Base-by-base conservation (phyloP, 1,140 invertebrate species). In the Elymnias hypermnestra region DNA sequence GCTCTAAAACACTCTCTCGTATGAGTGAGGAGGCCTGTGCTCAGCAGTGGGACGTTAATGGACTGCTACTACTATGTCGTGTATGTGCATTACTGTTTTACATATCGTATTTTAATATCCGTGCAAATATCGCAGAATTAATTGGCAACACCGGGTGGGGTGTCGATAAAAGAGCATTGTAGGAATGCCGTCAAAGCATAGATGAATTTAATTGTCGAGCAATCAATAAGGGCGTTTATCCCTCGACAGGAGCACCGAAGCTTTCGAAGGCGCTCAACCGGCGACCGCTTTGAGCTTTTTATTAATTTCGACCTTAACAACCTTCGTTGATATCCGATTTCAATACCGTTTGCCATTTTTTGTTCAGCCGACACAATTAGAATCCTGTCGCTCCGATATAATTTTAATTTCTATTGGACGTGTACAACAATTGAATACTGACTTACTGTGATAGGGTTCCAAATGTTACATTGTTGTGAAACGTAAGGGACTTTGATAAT, bases 221-320 rank as follows among this genome's bases (percentile, higher is more conserved):
- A 38, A 48, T 67, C 63, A 61, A 64, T 66, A 67, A 57, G 49
- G 57, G 28, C 57, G 36, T 57, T 53, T 63, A 58, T 65, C 23
- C 42, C 47, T 41, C 49, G 56, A 28, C 57, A 55, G 45, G 13
- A 35, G 45, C 56, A 53, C 42, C 59, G 57, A 63, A n/a, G n/a
- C n/a, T 60, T 65, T 63, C 52, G 45, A 44, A 58, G 51, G 39
- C 70, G 58, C 33, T 58, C 49, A 60, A 58, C 66, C 68, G 63
- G 19, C 35, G 14, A 22, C 36, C 26, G 49, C 52, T 58, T 57
- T 53, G 43, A 54, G 62, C 53, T 68, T 72, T 72, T 72, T 72
- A 72, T 70, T 68, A 69, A 72, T 67, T 68, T 72, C 63, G 53
- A 63, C 59, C 66, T 75, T 72, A 67, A 68, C 66, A 68, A 65